Percentiles rank a stretch among this genome's conserved stretches.
Evolutionary conservation across 2,888 invertebrate genomes (phyloP).

Genomic region (Dorcus hopei): DNA sequence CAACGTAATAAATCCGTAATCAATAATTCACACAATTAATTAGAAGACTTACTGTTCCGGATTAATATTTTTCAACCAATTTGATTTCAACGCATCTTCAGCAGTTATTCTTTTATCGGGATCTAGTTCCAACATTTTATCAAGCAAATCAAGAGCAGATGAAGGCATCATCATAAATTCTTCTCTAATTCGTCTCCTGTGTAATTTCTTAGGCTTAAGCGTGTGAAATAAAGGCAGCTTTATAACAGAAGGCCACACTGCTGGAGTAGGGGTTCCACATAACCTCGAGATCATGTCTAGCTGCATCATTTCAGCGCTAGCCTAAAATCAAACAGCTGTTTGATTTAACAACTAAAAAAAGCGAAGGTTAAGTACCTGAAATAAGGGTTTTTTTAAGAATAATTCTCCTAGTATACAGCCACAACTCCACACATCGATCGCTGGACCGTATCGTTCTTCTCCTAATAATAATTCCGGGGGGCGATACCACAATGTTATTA

Average conservation of each 20-base stretch:
- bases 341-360: not conserved
- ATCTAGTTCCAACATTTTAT: conserved; percentile 94
- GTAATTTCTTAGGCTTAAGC: conserved; percentile 85
- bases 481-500: conserved; percentile 98
- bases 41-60: conserved; percentile 75
- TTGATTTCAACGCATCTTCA: conserved; percentile 86
- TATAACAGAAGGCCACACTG: conserved; percentile 95
- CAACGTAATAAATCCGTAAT: conserved; percentile 10
- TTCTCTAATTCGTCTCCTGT: conserved; percentile 85
- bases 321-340: conserved; percentile 54
- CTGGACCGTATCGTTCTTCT: conserved; percentile 95
- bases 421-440: conserved; percentile 99
- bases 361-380: conserved; percentile 64
- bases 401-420: conserved; percentile 98
- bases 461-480: conserved; percentile 96
- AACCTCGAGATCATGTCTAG: conserved; percentile 89
- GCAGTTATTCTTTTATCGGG: conserved; percentile 92
- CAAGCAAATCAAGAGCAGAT: conserved; percentile 84
- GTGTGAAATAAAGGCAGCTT: conserved; percentile 89
- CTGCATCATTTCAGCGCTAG: conserved; percentile 89
- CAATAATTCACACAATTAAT: not conserved
- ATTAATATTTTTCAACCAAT: conserved; percentile 89
- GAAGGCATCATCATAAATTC: conserved; percentile 91
- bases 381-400: conserved; percentile 92
- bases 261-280: conserved; percentile 95